Conservation (phyloP, 2,113 vertebrate genomes). For the Noturus placidus region DNA sequence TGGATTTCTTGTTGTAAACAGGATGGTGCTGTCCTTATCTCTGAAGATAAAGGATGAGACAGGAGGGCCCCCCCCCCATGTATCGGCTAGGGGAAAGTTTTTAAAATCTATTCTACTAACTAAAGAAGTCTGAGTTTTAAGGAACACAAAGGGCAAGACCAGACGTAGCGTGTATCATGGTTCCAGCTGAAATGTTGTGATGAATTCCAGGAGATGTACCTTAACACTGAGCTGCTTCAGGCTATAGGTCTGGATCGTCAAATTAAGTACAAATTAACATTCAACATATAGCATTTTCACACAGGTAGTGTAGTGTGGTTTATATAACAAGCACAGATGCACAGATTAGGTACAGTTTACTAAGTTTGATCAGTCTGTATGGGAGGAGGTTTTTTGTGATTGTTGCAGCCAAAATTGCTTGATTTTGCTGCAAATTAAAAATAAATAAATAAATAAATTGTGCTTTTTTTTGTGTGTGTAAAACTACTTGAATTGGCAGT, state of each 20-base stretch:
- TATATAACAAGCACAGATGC: background rate
- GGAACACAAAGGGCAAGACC: background rate
- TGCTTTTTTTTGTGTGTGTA: too few relatives aligned
- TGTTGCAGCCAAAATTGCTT: too few relatives aligned
- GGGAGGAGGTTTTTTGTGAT: too few relatives aligned
- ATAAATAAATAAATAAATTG: too few relatives aligned
- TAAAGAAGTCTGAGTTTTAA: background rate
- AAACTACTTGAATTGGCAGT: too few relatives aligned
- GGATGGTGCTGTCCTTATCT: background rate
- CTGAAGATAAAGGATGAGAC: background rate
- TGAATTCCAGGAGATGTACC: conserved; percentile 42
- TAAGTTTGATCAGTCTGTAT: background rate
- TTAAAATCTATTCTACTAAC: background rate
- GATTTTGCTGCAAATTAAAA: too few relatives aligned
- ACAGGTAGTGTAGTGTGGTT: background rate
- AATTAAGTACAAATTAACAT: background rate
- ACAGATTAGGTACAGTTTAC: background rate
- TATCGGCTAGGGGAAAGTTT: background rate
- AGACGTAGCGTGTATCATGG: background rate
- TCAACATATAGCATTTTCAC: background rate
- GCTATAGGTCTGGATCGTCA: conserved; percentile 19
- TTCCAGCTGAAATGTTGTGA: conserved; percentile 42
- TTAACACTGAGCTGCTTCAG: conserved; percentile 35
- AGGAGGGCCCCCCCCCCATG: background rate
- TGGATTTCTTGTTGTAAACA: background rate